phyloP scores from a whole-genome alignment of 2,113 vertebrate genomes.

The Microtus richardsoni region DNA sequence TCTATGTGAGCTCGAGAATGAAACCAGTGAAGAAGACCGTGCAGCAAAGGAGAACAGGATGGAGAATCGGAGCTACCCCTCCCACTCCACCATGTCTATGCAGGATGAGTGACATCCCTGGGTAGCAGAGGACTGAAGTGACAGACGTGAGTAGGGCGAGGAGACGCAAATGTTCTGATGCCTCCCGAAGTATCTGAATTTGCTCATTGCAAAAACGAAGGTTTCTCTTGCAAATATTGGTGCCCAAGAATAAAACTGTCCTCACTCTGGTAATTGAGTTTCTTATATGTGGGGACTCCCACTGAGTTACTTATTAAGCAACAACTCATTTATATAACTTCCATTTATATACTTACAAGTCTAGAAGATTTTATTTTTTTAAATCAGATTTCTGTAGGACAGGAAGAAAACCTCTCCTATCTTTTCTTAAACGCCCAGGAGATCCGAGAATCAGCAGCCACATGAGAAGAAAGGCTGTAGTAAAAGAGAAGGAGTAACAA shows the following conservation, averaged over 20 bases:
- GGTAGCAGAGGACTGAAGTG: neutral
- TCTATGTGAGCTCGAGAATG: neutral
- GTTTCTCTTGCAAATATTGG: neutral
- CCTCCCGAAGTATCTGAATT: neutral
- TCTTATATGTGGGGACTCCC: neutral
- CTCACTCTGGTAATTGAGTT: neutral
- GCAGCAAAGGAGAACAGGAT: neutral
- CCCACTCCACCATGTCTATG: neutral
- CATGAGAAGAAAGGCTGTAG: neutral
- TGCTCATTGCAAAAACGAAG: neutral
- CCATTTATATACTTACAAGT: neutral
- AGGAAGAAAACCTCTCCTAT: neutral
- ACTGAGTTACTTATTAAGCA: neutral
- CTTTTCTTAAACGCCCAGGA: neutral
- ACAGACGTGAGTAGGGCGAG: neutral
- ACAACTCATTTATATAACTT: neutral
- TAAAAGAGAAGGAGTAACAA: neutral
- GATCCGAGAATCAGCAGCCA: neutral
- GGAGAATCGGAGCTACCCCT: neutral
- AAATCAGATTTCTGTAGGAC: neutral
- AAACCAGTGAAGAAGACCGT: neutral
- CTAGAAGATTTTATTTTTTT: neutral
- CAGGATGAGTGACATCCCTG: neutral
- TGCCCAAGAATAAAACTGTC: neutral
- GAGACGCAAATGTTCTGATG: neutral